Evolutionary conservation across 2,888 invertebrate genomes (phyloP).

Genomic region (Troides helena): DNA sequence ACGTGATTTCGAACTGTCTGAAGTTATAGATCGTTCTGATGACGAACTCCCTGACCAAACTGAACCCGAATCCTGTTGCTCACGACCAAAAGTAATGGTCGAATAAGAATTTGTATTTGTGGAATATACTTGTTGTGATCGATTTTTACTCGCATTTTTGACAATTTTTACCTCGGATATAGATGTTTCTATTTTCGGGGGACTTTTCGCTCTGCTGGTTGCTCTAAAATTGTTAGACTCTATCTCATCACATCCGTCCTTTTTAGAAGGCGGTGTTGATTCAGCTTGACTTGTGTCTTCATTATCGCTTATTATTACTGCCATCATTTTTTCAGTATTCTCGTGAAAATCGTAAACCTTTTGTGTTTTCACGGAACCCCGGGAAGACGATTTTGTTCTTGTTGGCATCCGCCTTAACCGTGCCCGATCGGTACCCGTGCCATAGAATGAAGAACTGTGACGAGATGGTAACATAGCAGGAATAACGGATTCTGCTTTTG

Average conservation of each 20-base stretch:
- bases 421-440: constrained; percentile 35
- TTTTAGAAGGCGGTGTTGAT: constrained; percentile 32
- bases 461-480: constrained; percentile 49
- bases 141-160: constrained; percentile 34
- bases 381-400: constrained; percentile 47
- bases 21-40: constrained; percentile 46
- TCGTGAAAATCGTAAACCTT: constrained; percentile 67
- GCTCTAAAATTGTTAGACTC: constrained; percentile 23
- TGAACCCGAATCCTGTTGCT: constrained; percentile 46
- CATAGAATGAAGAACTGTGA: constrained; percentile 44
- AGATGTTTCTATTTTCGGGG: constrained; percentile 61
- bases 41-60: constrained; percentile 48
- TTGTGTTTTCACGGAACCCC: constrained; percentile 50
- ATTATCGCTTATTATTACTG: constrained; percentile 55
- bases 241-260: constrained; percentile 35
- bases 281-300: constrained; percentile 39
- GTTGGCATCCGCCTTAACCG: constrained; percentile 35
- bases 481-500: constrained; percentile 49
- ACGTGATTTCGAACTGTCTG: constrained; percentile 51
- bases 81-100: constrained; percentile 42
- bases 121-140: constrained; percentile 42
- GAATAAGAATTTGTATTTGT: constrained; percentile 54
- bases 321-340: constrained; percentile 62
- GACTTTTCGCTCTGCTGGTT: constrained; percentile 45
- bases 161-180: constrained; percentile 58